These are phyloP conservation scores for Ametastegia equiseti DNA, from an alignment of 2,888 invertebrate genomes.

Conservation along the genomic window DNA sequence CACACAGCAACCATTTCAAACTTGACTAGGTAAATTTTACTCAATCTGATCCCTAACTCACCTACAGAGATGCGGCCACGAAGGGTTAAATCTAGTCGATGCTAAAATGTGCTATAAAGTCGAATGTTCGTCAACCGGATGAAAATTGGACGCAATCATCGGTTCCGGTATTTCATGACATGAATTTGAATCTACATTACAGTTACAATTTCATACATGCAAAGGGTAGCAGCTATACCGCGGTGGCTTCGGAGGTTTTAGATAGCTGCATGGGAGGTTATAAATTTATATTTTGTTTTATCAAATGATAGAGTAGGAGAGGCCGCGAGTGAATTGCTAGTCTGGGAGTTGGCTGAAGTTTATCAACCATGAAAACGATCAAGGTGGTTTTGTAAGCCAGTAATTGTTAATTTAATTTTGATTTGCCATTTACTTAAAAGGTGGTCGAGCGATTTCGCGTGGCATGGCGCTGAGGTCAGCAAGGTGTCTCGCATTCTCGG, in stretches of 20 bases:
- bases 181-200: neutral
- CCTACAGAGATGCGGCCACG: too few relatives aligned
- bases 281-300: neutral
- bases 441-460: slow-evolving; percentile 45
- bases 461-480: slow-evolving; percentile 38
- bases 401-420: slow-evolving; percentile 43
- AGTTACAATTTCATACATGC: neutral
- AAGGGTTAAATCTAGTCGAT: too few relatives aligned
- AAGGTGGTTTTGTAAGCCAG: neutral
- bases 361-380: slow-evolving; percentile 26
- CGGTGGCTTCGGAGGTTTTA: neutral
- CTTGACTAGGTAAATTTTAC: too few relatives aligned
- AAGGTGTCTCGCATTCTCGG: slow-evolving; percentile 46
- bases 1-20: too few relatives aligned
- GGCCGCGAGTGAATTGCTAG: neutral
- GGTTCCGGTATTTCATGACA: neutral
- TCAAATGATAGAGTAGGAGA: slow-evolving; percentile 12
- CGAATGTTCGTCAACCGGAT: neutral
- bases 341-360: slow-evolving; percentile 1
- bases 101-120: neutral
- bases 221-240: neutral
- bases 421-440: slow-evolving; percentile 46
- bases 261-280: neutral
- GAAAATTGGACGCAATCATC: neutral
- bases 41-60: too few relatives aligned